phyloP scores from a whole-genome alignment of 2,113 vertebrate species.

The Nycticebus coucang region DNA sequence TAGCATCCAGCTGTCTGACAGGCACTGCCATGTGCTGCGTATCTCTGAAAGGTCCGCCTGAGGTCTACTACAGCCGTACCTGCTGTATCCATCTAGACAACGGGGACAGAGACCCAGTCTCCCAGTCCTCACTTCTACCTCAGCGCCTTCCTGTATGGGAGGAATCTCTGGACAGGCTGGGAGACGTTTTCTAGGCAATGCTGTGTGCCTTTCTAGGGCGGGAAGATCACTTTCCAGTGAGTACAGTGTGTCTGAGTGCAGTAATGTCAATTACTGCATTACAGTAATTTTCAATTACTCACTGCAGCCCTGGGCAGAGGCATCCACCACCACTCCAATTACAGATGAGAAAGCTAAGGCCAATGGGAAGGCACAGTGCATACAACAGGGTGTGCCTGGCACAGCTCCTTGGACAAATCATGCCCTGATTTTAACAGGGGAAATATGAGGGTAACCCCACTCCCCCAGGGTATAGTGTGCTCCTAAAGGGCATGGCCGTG shows the following conservation, averaged over 20 bases:
- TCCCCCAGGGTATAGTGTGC: neutral
- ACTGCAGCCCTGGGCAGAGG: neutral
- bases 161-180: neutral
- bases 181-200: neutral
- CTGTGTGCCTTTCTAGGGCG: neutral
- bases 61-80: no score
- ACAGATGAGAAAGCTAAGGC: neutral
- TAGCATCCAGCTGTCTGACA: rapidly evolving
- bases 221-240: neutral
- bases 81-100: rapidly evolving
- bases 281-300: no score
- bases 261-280: no score
- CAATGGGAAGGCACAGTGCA: rapidly evolving
- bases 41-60: neutral
- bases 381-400: no score
- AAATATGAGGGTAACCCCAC: neutral
- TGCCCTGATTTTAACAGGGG: neutral
- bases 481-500: neutral
- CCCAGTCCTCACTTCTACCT: neutral
- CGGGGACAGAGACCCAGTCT: neutral
- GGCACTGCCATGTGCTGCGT: neutral
- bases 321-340: neutral
- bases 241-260: neutral
- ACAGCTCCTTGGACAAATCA: neutral
- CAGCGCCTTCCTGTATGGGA: neutral